These are phyloP conservation scores for Eurytoma californica DNA, from an alignment of 2,888 invertebrate species.

Conservation along the genomic window DNA sequence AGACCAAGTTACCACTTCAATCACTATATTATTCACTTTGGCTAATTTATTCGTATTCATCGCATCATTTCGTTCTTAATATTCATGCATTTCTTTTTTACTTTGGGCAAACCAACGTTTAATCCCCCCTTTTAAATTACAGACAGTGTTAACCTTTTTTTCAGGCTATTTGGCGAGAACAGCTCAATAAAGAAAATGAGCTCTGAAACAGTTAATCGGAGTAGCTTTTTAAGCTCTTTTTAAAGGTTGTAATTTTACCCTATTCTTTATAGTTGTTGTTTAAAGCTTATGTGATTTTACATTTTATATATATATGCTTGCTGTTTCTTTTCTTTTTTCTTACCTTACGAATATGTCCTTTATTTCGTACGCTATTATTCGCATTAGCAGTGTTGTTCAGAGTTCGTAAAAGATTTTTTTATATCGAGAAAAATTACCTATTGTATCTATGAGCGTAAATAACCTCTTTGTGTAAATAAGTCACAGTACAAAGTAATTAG, in stretches of 20 bases:
- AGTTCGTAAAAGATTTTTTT: conserved; percentile 15
- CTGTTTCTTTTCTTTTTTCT: conserved; percentile 29
- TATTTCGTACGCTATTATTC: conserved; percentile 31
- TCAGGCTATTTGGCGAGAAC: conserved; percentile 52
- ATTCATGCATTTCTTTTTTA: conserved; percentile 14
- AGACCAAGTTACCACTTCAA: neutral
- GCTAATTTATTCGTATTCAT: neutral
- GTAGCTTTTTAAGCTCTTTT: conserved; percentile 46
- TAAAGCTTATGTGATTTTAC: conserved; percentile 35
- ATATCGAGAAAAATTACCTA: neutral
- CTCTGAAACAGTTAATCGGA: conserved; percentile 49
- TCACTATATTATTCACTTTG: neutral
- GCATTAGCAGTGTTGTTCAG: conserved; percentile 21
- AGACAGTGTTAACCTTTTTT: conserved; percentile 50
- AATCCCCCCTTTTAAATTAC: conserved; percentile 23
- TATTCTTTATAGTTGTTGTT: conserved; percentile 38
- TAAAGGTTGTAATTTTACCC: conserved; percentile 56
- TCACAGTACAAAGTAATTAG: neutral
- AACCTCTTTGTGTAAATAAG: conserved; percentile 13
- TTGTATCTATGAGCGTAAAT: neutral
- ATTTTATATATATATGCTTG: conserved; percentile 34
- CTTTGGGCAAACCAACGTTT: conserved; percentile 24
- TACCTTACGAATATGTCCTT: conserved; percentile 37
- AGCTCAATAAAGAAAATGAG: conserved; percentile 54
- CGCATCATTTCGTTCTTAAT: conserved; percentile 3